Evolutionary conservation across 2,113 vertebrate genomes (phyloP).

Genomic region (Ranitomeya imitator): DNA sequence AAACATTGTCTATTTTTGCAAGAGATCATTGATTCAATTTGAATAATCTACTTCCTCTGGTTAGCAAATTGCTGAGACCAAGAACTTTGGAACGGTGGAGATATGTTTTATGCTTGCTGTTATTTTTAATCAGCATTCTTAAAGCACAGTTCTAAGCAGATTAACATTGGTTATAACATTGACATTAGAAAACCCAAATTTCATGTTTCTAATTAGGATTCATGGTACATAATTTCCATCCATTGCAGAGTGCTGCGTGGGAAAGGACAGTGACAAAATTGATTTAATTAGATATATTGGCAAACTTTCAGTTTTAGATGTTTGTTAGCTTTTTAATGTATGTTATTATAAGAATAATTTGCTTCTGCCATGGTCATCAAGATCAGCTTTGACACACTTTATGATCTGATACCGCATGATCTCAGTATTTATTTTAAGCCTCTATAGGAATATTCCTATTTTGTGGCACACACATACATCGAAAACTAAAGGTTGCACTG

Average conservation of each 20-base stretch:
- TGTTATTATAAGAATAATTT: not conserved
- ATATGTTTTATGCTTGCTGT: slow-evolving; percentile 9
- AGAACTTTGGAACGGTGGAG: not conserved
- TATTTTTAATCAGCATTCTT: not conserved
- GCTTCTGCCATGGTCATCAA: not conserved
- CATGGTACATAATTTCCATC: not conserved
- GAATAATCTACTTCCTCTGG: not conserved
- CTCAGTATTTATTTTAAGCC: not conserved
- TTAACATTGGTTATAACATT: not conserved
- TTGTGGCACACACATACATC: too few relatives aligned
- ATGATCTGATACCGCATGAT: not conserved
- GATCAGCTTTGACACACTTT: not conserved
- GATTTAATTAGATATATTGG: not conserved
- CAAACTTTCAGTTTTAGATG: not conserved
- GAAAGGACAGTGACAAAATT: not conserved
- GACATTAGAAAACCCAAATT: not conserved
- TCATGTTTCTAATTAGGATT: not conserved
- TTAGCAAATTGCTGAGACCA: not conserved
- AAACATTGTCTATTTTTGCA: not conserved
- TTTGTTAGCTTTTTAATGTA: not conserved
- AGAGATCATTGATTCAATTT: not conserved
- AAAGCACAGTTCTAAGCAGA: not conserved
- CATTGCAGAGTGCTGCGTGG: not conserved
- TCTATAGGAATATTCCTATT: too few relatives aligned
- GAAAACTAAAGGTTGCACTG: too few relatives aligned